Percentiles rank a stretch among this genome's conserved stretches.
Evolutionary conservation across 2,888 invertebrate species (phyloP).

Genomic region (Cenopis cana): DNA sequence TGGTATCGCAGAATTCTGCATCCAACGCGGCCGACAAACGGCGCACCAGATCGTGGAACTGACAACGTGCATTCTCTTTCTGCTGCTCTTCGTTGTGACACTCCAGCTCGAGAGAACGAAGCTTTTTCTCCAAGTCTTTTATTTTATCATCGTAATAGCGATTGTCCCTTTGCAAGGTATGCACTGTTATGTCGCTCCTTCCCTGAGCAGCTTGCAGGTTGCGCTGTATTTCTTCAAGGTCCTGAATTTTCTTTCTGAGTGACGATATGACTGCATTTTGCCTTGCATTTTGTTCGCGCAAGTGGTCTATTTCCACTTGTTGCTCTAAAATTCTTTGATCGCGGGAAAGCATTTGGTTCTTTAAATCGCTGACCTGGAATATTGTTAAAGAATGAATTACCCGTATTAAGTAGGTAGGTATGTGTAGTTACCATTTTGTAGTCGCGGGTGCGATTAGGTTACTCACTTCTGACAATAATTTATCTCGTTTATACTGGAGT

Average conservation of each 20-base stretch:
- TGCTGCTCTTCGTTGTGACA: constrained; percentile 90
- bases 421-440: no score
- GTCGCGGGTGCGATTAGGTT: background rate
- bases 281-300: constrained; percentile 92
- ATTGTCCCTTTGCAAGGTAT: constrained; percentile 90
- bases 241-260: constrained; percentile 91
- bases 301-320: constrained; percentile 91
- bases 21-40: constrained; percentile 90
- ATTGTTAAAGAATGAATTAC: background rate
- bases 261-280: constrained; percentile 93
- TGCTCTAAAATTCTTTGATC: constrained; percentile 90
- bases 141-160: constrained; percentile 90
- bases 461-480: constrained; percentile 90
- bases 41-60: constrained; percentile 89
- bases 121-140: constrained; percentile 90
- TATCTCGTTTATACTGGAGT: constrained; percentile 93
- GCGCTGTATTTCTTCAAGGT: constrained; percentile 91
- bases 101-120: constrained; percentile 89
- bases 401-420: no score
- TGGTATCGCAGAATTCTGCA: constrained; percentile 88
- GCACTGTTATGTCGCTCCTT: constrained; percentile 89
- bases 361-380: constrained; percentile 88
- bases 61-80: constrained; percentile 88
- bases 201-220: constrained; percentile 86
- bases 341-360: constrained; percentile 88